phyloP scores from a whole-genome alignment of 2,797 vertebrate species.

The Lepus townsendii region DNA sequence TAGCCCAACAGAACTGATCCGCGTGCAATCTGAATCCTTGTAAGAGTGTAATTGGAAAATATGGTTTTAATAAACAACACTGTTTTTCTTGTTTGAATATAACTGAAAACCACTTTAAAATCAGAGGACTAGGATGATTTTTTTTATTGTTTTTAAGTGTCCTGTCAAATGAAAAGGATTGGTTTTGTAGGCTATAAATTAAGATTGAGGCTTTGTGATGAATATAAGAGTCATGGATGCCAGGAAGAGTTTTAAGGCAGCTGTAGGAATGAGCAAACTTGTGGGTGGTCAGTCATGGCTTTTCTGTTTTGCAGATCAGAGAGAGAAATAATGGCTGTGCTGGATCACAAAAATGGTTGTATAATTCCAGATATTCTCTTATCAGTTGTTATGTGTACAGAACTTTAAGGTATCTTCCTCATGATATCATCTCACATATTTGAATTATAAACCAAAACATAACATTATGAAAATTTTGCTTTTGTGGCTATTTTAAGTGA shows the following conservation, averaged over 20 bases:
- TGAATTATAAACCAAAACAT: slow-evolving; percentile 72
- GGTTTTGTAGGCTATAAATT: slow-evolving; percentile 61
- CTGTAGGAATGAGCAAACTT: background rate
- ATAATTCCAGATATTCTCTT: slow-evolving; percentile 35
- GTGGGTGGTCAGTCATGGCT: background rate
- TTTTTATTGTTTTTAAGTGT: slow-evolving; percentile 54
- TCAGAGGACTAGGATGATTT: background rate
- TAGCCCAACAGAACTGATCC: slow-evolving; percentile 34
- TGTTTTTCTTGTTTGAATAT: slow-evolving; percentile 3
- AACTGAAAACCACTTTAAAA: slow-evolving; percentile 56
- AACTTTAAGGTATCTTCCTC: slow-evolving; percentile 27
- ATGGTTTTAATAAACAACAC: slow-evolving; percentile 72
- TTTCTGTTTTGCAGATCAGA: background rate
- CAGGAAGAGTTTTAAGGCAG: background rate
- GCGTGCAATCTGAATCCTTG: slow-evolving; percentile 54
- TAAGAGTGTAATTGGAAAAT: slow-evolving; percentile 75
- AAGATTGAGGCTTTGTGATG: background rate
- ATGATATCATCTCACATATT: slow-evolving; percentile 62
- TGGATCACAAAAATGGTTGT: background rate
- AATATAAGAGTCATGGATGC: background rate
- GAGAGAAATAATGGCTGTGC: slow-evolving; percentile 49
- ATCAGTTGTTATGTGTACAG: slow-evolving; percentile 14
- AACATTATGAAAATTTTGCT: background rate
- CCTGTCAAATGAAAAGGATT: slow-evolving; percentile 69
- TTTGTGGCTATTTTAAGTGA: slow-evolving; percentile 72